These are phyloP conservation scores for Polyergus mexicanus DNA, from an alignment of 1,140 invertebrate species.

Conservation along the genomic window DNA sequence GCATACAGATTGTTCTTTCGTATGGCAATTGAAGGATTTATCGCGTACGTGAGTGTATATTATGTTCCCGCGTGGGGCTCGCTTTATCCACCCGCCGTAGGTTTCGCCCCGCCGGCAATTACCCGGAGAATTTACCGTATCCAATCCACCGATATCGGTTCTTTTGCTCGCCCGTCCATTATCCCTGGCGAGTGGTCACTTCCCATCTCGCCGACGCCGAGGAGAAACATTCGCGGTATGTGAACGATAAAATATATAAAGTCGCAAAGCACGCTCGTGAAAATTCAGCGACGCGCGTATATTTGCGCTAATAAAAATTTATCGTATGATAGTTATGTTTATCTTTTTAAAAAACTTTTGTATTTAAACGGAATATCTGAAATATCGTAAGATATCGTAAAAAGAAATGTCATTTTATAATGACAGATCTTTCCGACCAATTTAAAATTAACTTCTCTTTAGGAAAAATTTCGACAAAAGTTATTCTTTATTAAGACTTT, in stretches of 20 bases:
- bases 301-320: not conserved
- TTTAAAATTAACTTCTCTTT: too few relatives aligned
- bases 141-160: constrained; percentile 72
- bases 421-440: too few relatives aligned
- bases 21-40: constrained; percentile 39
- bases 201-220: constrained; percentile 38
- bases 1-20: constrained; percentile 4
- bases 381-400: too few relatives aligned
- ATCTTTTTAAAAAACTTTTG: not conserved
- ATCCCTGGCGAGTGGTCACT: constrained; percentile 68
- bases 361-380: not conserved
- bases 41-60: constrained; percentile 33
- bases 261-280: constrained; percentile 29
- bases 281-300: constrained; percentile 28
- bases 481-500: too few relatives aligned
- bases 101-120: constrained; percentile 65
- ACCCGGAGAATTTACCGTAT: constrained; percentile 72
- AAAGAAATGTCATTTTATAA: too few relatives aligned
- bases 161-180: constrained; percentile 62
- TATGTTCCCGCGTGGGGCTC: constrained; percentile 26
- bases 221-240: constrained; percentile 49
- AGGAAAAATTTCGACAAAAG: too few relatives aligned
- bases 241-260: constrained; percentile 53
- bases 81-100: constrained; percentile 60
- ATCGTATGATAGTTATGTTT: not conserved